Conservation (phyloP, 2,888 invertebrate species). For the Microctonus aethiopoides region DNA sequence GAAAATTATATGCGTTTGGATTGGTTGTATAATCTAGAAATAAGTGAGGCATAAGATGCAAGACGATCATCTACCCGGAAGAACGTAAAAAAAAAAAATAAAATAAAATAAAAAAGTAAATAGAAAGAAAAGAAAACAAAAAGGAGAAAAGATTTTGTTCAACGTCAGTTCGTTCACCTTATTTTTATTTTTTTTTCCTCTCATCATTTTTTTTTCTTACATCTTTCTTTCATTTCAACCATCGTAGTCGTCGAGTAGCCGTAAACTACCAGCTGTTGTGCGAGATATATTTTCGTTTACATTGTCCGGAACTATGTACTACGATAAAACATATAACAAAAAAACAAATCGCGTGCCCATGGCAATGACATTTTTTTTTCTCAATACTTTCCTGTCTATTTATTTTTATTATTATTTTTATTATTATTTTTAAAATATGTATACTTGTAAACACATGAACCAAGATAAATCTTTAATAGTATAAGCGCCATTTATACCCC, state of each 20-base stretch:
- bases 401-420: too few relatives aligned
- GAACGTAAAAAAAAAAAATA: slow-evolving; percentile 1
- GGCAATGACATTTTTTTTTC: neutral
- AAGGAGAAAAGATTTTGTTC: slow-evolving; percentile 26
- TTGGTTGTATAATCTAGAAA: neutral
- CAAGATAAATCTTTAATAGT: too few relatives aligned
- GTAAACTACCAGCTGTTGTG: slow-evolving; percentile 40
- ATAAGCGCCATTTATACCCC: too few relatives aligned
- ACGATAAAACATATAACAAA: neutral
- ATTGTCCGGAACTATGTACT: neutral
- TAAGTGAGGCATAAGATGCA: neutral
- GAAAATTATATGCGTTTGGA: too few relatives aligned
- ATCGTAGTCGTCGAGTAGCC: slow-evolving; percentile 23
- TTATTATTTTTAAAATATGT: too few relatives aligned
- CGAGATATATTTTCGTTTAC: slow-evolving; percentile 31
- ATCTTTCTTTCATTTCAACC: neutral
- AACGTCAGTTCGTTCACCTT: slow-evolving; percentile 48
- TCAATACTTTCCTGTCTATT: too few relatives aligned
- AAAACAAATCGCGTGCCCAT: neutral
- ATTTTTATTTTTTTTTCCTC: slow-evolving; percentile 16
- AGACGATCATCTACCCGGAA: neutral
- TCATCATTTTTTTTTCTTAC: neutral
- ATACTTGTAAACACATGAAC: too few relatives aligned
- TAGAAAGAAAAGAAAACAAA: neutral
- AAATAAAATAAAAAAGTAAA: neutral